Base-by-base conservation (phyloP, 2,113 vertebrate species). In the Suncus etruscus region DNA sequence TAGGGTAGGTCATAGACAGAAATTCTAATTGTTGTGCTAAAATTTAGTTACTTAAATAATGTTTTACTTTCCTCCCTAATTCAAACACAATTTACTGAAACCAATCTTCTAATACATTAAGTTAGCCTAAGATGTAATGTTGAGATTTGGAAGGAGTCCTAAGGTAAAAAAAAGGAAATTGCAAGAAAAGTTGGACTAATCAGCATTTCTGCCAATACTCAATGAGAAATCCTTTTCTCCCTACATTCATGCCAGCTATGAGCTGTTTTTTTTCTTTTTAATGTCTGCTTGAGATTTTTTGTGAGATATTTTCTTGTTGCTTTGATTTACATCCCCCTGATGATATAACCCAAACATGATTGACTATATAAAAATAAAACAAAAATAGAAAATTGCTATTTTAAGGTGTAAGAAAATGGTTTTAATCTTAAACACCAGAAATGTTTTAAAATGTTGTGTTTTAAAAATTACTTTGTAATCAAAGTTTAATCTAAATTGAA, bases 371-470 rank as follows among this genome's bases (percentile, higher is more conserved):
- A 39, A 39, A 39, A 39, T 39, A 39, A 39, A 39, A 39, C 5
- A 39, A 39, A 39, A 66, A 66, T 66, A 29, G n/a, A 90, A 87
- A 54, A 78, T 85, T 74, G 4, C n/a, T 78, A 58, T 45, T 2
- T 22, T 85, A 77, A 72, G 58, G 58, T 16, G 18, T 16, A 6
- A 61, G 18, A 16, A 61, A 7, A 39, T 9, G 47, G 39, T 10
- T 81, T 84, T 18, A 73, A 20, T 65, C 29, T 15, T 83, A 29
- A 92, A 86, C 74, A 82, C 22, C 31, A 79, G 77, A 92, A 91
- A 72, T 11, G 0, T 1, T 45, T 82, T 54, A 29, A 76, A 88
- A 61, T 4, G 20, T 7, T 73, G 73, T 73, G 73, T 73, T 92
- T 82, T 1, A 63, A 82, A 88, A 72, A 69, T 66, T 72, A 88